These are phyloP conservation scores for Cordilura impudica DNA, from an alignment of 2,888 invertebrate genomes.

Conservation along the genomic window DNA sequence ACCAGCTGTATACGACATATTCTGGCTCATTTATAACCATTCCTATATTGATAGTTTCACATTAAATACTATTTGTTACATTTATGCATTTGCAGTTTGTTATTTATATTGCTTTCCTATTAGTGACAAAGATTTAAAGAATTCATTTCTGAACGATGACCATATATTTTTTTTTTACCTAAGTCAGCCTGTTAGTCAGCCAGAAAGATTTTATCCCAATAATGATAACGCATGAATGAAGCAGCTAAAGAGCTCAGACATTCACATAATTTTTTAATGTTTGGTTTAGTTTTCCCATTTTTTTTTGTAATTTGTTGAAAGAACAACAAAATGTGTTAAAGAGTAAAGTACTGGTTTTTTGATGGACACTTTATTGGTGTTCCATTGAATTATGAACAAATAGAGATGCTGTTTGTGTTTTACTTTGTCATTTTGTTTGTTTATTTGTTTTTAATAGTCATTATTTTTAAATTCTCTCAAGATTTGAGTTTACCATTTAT, in stretches of 20 bases:
- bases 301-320: not conserved
- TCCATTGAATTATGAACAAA: conserved; percentile 24
- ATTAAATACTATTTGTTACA: not conserved
- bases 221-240: conserved; percentile 16
- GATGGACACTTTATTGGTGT: conserved; percentile 3
- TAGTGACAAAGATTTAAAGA: not conserved
- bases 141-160: not conserved
- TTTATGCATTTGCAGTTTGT: not conserved
- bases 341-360: not conserved
- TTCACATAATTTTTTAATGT: not conserved
- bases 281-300: not conserved
- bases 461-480: not conserved
- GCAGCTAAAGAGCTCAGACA: conserved; percentile 3
- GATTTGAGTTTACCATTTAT: not conserved
- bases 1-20: not conserved
- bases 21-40: not conserved
- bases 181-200: not conserved
- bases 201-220: not conserved
- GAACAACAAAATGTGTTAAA: not conserved
- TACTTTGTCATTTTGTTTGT: not conserved
- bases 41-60: not conserved
- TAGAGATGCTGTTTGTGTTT: not conserved
- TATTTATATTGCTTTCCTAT: not conserved
- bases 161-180: too few species aligned
- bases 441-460: not conserved